phyloP scores from a whole-genome alignment of 2,797 vertebrate genomes.

The Bradypus variegatus region DNA sequence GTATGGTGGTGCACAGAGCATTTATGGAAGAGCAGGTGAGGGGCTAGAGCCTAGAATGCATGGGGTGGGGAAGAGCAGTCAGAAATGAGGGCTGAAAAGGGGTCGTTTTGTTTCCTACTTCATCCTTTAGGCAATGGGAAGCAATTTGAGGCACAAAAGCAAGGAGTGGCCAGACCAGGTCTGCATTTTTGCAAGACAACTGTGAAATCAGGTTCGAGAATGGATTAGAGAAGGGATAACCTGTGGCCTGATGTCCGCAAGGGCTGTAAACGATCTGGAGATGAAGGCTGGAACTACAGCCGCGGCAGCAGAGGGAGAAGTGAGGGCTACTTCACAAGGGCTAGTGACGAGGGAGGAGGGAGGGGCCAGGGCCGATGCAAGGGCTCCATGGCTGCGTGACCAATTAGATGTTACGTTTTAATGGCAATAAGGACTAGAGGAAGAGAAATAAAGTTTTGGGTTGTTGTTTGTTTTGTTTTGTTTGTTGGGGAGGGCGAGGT shows the following conservation, averaged over 20 bases:
- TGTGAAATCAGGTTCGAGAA: neutral
- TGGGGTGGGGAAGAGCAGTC: neutral
- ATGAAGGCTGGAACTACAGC: rapidly evolving
- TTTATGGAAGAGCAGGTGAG: neutral
- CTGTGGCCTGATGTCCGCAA: neutral
- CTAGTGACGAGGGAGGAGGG: neutral
- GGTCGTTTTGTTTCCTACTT: neutral
- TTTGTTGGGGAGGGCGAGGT: neutral
- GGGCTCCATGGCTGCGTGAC: rapidly evolving
- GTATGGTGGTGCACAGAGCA: rapidly evolving
- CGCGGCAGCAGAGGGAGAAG: neutral
- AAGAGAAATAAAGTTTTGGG: neutral
- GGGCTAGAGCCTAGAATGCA: too few species aligned
- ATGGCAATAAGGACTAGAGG: neutral
- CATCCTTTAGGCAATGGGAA: neutral
- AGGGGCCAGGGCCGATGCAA: neutral
- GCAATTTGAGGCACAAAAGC: neutral
- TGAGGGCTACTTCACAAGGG: neutral
- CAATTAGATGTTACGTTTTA: neutral
- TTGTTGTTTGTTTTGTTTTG: neutral
- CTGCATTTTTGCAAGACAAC: neutral
- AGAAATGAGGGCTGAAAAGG: neutral
- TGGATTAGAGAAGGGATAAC: neutral
- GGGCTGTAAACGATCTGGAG: neutral
- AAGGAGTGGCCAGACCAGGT: neutral